Percentiles rank a stretch among this genome's conserved stretches.
Evolutionary conservation across 2,888 invertebrate genomes (phyloP).

Genomic region (Cepaea hortensis): DNA sequence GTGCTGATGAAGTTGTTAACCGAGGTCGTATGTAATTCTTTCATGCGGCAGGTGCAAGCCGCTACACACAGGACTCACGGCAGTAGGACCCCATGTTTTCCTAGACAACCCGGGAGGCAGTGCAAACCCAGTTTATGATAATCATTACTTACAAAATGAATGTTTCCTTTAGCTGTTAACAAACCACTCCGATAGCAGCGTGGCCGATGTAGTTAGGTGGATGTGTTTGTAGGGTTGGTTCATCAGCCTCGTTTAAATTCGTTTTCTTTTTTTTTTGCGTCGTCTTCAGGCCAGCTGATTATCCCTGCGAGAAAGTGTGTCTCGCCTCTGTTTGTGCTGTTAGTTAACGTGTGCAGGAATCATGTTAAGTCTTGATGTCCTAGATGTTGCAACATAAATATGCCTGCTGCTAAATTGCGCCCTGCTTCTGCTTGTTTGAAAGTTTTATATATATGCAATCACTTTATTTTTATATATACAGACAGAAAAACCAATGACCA

Average conservation of each 20-base stretch:
- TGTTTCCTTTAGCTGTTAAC: slow-evolving; percentile 15
- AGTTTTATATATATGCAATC: too few species aligned
- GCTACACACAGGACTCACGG: not conserved
- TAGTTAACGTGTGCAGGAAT: too few species aligned
- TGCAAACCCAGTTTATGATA: slow-evolving; percentile 24
- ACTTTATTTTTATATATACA: too few species aligned
- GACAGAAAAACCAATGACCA: too few species aligned
- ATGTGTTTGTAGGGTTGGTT: not conserved
- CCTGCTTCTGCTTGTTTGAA: too few species aligned
- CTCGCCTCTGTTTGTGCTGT: too few species aligned
- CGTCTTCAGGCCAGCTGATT: not conserved
- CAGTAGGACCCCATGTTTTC: not conserved
- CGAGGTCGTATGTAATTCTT: not conserved
- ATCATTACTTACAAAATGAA: slow-evolving; percentile 20
- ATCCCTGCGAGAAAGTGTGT: too few species aligned
- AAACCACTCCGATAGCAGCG: not conserved
- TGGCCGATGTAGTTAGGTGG: not conserved
- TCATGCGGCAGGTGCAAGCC: slow-evolving; percentile 1
- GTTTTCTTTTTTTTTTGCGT: not conserved
- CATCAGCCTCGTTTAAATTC: not conserved
- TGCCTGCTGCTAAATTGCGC: too few species aligned
- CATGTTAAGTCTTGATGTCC: too few species aligned
- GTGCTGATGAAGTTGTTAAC: not conserved
- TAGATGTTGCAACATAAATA: too few species aligned
- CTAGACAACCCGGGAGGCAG: not conserved